Evolutionary conservation across 2,113 vertebrate species (phyloP).

Genomic region (Labeo rohita): DNA sequence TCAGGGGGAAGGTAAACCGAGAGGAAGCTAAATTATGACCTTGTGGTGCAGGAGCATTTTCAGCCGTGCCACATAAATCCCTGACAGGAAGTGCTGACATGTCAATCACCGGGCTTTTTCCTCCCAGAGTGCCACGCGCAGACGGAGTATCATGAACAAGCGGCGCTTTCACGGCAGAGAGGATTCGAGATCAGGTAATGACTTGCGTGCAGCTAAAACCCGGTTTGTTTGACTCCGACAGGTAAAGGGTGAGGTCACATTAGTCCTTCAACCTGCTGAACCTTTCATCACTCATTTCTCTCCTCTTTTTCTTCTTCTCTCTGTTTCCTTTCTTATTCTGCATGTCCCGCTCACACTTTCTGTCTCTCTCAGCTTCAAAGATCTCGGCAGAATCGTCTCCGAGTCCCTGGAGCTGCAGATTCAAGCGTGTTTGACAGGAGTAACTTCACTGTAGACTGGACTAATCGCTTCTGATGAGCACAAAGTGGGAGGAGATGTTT

Average conservation of each 20-base stretch:
- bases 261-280: background rate
- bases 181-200: conserved; percentile 43
- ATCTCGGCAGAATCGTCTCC: background rate
- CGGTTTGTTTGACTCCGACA: background rate
- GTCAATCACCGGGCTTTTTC: conserved; percentile 60
- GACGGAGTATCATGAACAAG: conserved; percentile 28
- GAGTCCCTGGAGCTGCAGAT: background rate
- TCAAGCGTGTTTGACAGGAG: background rate
- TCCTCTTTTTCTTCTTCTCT: background rate
- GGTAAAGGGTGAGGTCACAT: background rate
- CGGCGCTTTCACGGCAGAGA: conserved; percentile 52
- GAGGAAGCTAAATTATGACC: conserved; percentile 72
- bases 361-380: background rate
- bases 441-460: background rate
- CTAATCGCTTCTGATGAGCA: background rate
- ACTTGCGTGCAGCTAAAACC: background rate
- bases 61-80: conserved; percentile 64
- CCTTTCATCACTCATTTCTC: background rate
- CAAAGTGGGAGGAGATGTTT: background rate
- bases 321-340: background rate
- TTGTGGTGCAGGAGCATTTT: conserved; percentile 63
- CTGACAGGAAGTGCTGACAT: conserved; percentile 57
- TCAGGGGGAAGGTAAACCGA: conserved; percentile 63
- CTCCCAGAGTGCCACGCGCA: conserved; percentile 43
- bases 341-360: background rate